Conservation (phyloP, 2,888 invertebrate species). For the Endomychus coccineus region DNA sequence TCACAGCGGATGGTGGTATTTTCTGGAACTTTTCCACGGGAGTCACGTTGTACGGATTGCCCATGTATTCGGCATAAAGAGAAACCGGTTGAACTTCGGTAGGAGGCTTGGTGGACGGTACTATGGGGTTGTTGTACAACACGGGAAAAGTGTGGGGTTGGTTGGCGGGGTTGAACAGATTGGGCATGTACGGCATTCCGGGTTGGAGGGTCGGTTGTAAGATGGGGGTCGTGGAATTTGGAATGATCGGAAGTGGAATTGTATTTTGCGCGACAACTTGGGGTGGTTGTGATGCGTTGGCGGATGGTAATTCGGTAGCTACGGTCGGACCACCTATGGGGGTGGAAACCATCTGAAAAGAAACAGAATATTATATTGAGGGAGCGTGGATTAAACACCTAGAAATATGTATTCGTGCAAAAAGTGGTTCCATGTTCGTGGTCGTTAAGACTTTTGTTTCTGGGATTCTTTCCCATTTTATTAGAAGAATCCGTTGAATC, state of each 20-base stretch:
- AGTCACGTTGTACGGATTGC: conserved; percentile 48
- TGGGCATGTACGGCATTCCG: conserved; percentile 32
- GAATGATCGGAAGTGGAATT: conserved; percentile 10
- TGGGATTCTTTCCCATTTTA: too few species aligned
- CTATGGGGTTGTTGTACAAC: conserved; percentile 32
- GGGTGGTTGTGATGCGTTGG: conserved; percentile 23
- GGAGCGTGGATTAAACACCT: too few species aligned
- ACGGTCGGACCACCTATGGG: conserved; percentile 49
- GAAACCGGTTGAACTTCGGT: conserved; percentile 34
- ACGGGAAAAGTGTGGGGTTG: conserved; percentile 39
- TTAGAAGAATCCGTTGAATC: too few species aligned
- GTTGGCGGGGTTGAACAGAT: conserved; percentile 21
- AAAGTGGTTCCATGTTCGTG: too few species aligned
- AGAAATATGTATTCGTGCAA: too few species aligned
- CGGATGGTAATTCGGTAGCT: conserved; percentile 9
- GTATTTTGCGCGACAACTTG: conserved; percentile 13
- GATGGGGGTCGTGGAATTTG: conserved; percentile 21
- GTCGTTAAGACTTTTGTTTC: too few species aligned
- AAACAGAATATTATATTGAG: too few species aligned
- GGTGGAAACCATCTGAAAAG: conserved; percentile 59
- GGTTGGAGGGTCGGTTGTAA: conserved; percentile 31
- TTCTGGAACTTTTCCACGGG: conserved; percentile 8
- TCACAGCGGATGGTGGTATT: background rate
- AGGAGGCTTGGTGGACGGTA: conserved; percentile 26
- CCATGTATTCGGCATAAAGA: conserved; percentile 51